Evolutionary conservation across 1,140 invertebrate species (phyloP).

Genomic region (Lethrus apterus): DNA sequence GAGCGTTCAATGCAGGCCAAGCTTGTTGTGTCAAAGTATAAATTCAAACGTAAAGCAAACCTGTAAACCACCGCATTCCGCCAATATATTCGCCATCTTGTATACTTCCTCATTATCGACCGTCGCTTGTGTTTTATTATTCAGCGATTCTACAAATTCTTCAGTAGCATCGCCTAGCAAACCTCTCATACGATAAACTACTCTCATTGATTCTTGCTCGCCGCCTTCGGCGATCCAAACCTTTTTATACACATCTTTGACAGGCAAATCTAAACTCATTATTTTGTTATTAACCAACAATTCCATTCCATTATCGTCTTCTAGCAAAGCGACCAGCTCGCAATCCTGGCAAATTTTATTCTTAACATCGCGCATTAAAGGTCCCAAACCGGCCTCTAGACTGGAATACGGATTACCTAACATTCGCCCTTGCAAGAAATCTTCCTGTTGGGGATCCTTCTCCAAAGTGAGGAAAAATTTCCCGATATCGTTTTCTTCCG

Average conservation of each 20-base stretch:
- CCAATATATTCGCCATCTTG: constrained; percentile 64
- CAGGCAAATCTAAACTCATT: constrained; percentile 90
- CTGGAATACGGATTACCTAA: constrained; percentile 96
- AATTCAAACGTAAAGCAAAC: too few species aligned
- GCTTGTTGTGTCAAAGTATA: too few species aligned
- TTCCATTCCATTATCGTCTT: constrained; percentile 99
- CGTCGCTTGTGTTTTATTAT: constrained; percentile 79
- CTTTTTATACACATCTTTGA: constrained; percentile 88
- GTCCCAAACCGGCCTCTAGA: constrained; percentile 85
- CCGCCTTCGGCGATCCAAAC: constrained; percentile 81
- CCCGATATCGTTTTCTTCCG: constrained; percentile 92
- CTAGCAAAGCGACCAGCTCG: constrained; percentile 89
- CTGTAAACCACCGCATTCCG: constrained; percentile 79
- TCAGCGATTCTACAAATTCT: constrained; percentile 93
- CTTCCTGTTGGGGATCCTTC: constrained; percentile 97
- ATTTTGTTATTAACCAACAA: constrained; percentile 98
- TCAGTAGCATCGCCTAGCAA: constrained; percentile 95
- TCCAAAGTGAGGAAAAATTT: constrained; percentile 96
- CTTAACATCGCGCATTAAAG: constrained; percentile 96
- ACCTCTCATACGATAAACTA: constrained; percentile 97
- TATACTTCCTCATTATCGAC: constrained; percentile 94
- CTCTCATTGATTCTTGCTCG: constrained; percentile 90
- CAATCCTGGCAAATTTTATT: constrained; percentile 98
- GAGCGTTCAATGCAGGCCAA: too few species aligned
- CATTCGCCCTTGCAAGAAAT: constrained; percentile 94